Evolutionary conservation across 2,888 invertebrate species (phyloP).

Genomic region (Drosophila stalkeri): DNA sequence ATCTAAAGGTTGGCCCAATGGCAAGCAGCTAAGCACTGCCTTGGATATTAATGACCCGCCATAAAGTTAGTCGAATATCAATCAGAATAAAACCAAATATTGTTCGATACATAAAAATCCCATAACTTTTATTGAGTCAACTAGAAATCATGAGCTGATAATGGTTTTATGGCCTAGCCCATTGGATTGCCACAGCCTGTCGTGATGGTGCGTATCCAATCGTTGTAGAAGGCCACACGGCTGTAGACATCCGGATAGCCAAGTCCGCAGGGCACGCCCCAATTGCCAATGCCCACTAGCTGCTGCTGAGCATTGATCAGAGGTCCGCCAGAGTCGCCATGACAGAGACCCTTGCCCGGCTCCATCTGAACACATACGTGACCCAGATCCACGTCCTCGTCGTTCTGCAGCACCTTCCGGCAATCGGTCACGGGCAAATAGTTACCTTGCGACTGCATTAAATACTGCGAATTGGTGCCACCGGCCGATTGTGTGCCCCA

Average conservation of each 20-base stretch:
- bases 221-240: conserved; percentile 72
- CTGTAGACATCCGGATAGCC: conserved; percentile 81
- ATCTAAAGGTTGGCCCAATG: conserved; percentile 26
- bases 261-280: conserved; percentile 78
- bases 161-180: conserved; percentile 34
- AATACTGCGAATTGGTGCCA: conserved; percentile 86
- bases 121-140: conserved; percentile 52
- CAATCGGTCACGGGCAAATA: conserved; percentile 86
- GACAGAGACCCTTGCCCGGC: conserved; percentile 86
- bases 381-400: conserved; percentile 86
- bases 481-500: conserved; percentile 86
- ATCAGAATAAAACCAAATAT: conserved; percentile 46
- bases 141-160: conserved; percentile 33
- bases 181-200: conserved; percentile 46
- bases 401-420: conserved; percentile 84
- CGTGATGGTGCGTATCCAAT: conserved; percentile 74
- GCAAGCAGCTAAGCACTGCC: conserved; percentile 35
- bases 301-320: conserved; percentile 62
- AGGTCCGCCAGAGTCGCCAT: conserved; percentile 78
- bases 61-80: conserved; percentile 54
- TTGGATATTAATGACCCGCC: conserved; percentile 67
- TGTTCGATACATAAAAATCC: conserved; percentile 57
- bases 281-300: conserved; percentile 78
- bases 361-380: conserved; percentile 87
- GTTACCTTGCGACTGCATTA: conserved; percentile 86